Conservation (phyloP, 2,113 vertebrate species). For the Pelobates fuscus region DNA sequence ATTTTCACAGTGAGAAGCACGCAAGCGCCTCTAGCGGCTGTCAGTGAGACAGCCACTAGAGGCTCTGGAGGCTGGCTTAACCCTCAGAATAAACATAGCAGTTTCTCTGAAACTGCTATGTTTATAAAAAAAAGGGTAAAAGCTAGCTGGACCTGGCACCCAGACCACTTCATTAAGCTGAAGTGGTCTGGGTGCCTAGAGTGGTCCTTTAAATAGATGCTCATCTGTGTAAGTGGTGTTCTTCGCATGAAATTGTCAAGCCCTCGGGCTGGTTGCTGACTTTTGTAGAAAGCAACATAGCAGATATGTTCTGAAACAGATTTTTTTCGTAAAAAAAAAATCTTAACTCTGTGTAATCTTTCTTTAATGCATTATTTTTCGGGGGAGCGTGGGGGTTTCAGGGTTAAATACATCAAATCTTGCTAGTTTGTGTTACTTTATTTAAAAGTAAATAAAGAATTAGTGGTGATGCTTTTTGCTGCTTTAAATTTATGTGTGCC, state of each 20-base stretch:
- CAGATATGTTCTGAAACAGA: neutral
- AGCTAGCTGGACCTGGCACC: no score
- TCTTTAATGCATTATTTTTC: neutral
- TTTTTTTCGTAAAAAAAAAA: neutral
- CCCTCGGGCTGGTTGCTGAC: neutral
- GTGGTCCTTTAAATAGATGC: neutral
- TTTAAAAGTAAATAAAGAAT: no score
- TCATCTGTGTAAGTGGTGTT: slow-evolving; percentile 16
- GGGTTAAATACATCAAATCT: neutral
- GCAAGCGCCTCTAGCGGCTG: no score
- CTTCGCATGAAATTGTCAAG: neutral
- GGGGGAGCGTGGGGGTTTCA: no score
- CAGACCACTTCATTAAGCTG: no score
- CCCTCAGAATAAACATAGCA: no score
- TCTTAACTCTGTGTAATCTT: neutral
- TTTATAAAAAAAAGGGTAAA: no score
- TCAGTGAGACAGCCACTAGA: no score
- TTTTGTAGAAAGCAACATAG: neutral
- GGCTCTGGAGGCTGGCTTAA: no score
- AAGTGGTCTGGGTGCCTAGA: no score
- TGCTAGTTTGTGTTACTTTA: neutral
- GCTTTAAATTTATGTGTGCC: neutral
- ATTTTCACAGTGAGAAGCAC: no score
- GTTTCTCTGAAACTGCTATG: no score
- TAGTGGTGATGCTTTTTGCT: neutral